Evolutionary conservation across 1,140 invertebrate species (phyloP).

Genomic region (Drosophila kurseongensis): DNA sequence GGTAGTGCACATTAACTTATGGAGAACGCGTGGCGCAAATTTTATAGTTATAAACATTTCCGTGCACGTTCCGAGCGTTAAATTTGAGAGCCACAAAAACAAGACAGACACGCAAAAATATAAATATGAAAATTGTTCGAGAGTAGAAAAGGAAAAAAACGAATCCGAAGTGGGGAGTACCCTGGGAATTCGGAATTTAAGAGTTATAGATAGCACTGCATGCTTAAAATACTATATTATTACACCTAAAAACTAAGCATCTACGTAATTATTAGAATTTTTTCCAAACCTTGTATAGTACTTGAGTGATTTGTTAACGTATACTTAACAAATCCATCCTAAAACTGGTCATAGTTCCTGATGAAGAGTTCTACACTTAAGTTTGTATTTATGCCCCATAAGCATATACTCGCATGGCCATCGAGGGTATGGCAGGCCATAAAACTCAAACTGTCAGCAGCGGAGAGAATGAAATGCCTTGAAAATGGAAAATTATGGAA

Average conservation of each 20-base stretch:
- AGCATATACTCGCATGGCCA: neutral
- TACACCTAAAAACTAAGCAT: too few species aligned
- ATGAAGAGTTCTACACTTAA: too few species aligned
- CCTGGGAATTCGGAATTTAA: neutral
- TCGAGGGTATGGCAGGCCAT: slow-evolving; percentile 12
- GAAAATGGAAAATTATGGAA: slow-evolving; percentile 52
- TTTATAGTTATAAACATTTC: slow-evolving; percentile 76
- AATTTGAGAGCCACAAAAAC: slow-evolving; percentile 45
- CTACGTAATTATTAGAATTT: too few species aligned
- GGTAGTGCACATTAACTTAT: slow-evolving; percentile 39
- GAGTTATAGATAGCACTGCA: too few species aligned
- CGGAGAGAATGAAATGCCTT: slow-evolving; percentile 33
- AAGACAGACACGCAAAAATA: slow-evolving; percentile 9
- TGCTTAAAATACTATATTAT: too few species aligned
- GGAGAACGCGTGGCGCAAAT: slow-evolving; percentile 63
- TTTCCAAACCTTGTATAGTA: too few species aligned
- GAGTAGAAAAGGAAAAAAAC: neutral
- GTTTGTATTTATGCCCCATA: neutral
- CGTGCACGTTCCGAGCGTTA: slow-evolving; percentile 68
- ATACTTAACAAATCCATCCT: too few species aligned
- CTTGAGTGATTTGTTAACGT: too few species aligned
- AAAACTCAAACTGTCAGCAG: slow-evolving; percentile 20
- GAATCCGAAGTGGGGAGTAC: neutral
- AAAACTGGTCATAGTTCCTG: too few species aligned
- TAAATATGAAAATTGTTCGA: slow-evolving; percentile 24